These are phyloP conservation scores for Heliornis fulica DNA, from an alignment of 2,113 vertebrate species.

Conservation along the genomic window DNA sequence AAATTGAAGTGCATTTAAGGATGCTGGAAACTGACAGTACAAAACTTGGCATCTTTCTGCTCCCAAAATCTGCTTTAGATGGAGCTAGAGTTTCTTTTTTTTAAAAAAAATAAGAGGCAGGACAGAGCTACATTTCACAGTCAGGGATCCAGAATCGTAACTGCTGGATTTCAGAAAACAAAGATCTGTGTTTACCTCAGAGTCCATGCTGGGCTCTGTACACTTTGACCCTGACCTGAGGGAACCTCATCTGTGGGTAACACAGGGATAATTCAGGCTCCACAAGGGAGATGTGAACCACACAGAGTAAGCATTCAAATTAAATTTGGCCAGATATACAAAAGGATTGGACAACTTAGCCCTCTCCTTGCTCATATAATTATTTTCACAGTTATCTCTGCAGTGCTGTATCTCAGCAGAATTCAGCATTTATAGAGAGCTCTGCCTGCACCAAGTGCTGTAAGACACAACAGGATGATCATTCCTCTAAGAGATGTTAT, in stretches of 20 bases:
- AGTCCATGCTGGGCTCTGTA: not conserved
- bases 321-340: conserved; percentile 3
- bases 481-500: not conserved
- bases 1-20: conserved; percentile 39
- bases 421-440: not conserved
- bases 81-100: conserved; percentile 29
- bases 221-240: conserved; percentile 29
- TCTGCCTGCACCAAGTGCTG: not conserved
- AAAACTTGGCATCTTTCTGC: not conserved
- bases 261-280: not conserved
- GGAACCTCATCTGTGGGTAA: conserved; percentile 41
- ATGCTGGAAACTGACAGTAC: not conserved
- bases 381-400: conserved; percentile 28
- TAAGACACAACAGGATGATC: rapidly evolving
- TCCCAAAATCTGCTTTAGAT: conserved; percentile 39
- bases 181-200: conserved; percentile 8
- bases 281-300: not conserved
- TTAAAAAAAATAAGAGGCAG: not conserved
- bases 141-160: not conserved
- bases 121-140: not conserved
- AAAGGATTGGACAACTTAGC: not conserved
- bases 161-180: not conserved
- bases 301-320: not conserved
- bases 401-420: not conserved
- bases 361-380: conserved; percentile 17